These are phyloP conservation scores for Oscheius onirici DNA, from an alignment of 2,888 invertebrate species.

Conservation along the genomic window DNA sequence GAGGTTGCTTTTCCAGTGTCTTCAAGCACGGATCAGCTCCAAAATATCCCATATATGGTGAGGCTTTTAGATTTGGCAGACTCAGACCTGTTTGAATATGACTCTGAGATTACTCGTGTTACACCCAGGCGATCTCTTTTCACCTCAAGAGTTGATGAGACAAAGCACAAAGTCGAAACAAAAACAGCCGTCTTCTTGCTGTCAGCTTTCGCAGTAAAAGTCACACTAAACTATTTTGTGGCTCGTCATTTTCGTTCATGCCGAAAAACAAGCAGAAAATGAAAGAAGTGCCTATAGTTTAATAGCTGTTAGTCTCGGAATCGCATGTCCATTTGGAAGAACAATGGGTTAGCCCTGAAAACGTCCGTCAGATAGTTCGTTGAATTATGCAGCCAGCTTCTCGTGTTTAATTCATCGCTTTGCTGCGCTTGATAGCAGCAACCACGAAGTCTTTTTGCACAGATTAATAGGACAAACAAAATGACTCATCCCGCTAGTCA, in stretches of 20 bases:
- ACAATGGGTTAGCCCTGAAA: slow-evolving; percentile 23
- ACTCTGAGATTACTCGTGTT: slow-evolving; percentile 19
- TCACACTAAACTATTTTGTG: slow-evolving; percentile 13
- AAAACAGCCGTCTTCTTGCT: slow-evolving; percentile 23
- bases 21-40: slow-evolving; percentile 63
- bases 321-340: slow-evolving; percentile 18
- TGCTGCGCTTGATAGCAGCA: slow-evolving; percentile 33
- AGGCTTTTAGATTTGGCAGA: background rate
- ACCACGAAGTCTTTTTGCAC: slow-evolving; percentile 1
- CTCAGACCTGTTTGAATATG: background rate
- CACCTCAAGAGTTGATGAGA: slow-evolving; percentile 9
- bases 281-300: too few species aligned
- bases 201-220: slow-evolving; percentile 19
- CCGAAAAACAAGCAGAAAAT: background rate
- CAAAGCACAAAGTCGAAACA: slow-evolving; percentile 13
- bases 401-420: slow-evolving; percentile 27
- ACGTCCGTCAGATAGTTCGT: slow-evolving; percentile 28
- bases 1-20: slow-evolving; percentile 69
- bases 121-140: slow-evolving; percentile 14
- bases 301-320: background rate
- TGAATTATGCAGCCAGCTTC: slow-evolving; percentile 14
- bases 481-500: background rate
- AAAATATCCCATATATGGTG: slow-evolving; percentile 34
- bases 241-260: background rate
- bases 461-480: background rate